Conservation (phyloP, 2,888 invertebrate genomes). For the Salticus scenicus region DNA sequence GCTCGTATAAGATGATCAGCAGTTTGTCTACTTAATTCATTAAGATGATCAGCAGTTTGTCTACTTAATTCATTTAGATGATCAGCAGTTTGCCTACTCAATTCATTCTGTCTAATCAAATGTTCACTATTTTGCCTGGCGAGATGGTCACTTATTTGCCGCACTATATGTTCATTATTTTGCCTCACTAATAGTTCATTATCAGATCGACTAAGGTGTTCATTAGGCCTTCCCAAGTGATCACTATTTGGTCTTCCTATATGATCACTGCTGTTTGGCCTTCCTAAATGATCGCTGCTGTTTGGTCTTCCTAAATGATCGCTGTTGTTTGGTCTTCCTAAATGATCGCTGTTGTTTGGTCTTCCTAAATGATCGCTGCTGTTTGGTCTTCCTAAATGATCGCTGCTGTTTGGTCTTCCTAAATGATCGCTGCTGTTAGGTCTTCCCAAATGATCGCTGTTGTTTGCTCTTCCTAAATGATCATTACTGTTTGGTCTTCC, state of each 20-base stretch:
- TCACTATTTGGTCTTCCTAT: conserved; percentile 35
- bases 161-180: conserved; percentile 40
- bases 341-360: conserved; percentile 44
- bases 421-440: conserved; percentile 34
- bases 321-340: conserved; percentile 37
- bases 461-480: conserved; percentile 50
- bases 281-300: conserved; percentile 34
- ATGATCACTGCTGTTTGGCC: conserved; percentile 40
- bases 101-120: conserved; percentile 27
- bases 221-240: conserved; percentile 41
- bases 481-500: conserved; percentile 48
- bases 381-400: conserved; percentile 25
- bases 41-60: conserved; percentile 32
- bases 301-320: conserved; percentile 58
- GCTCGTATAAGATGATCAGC: conserved; percentile 41
- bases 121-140: conserved; percentile 23
- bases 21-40: conserved; percentile 2
- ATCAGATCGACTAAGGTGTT: conserved; percentile 36
- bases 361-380: conserved; percentile 43
- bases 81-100: conserved; percentile 26
- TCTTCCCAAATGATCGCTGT: conserved; percentile 41
- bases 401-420: conserved; percentile 22
- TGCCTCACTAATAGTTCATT: conserved; percentile 50
- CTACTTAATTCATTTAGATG: conserved; percentile 35
- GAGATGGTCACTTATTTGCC: conserved; percentile 39